Evolutionary conservation across 2,113 vertebrate species (phyloP).

Genomic region (Columba livia): DNA sequence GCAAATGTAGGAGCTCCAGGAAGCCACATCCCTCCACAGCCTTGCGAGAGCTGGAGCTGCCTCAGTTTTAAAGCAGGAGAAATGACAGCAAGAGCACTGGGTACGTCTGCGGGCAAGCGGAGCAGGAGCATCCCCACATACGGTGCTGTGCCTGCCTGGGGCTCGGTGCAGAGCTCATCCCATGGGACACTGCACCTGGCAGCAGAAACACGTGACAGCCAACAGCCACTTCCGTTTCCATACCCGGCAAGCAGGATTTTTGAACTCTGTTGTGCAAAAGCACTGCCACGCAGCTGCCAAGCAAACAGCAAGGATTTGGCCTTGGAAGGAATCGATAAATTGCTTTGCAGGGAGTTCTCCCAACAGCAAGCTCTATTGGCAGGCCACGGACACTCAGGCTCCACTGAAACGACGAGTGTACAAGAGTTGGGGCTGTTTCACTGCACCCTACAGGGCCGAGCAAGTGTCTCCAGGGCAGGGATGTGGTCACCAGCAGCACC

Average conservation of each 20-base stretch:
- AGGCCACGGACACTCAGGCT: rapidly evolving
- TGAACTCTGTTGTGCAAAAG: not conserved
- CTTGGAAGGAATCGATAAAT: not conserved
- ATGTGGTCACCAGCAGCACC: not conserved
- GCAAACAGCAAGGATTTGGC: not conserved
- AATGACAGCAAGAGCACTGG: not conserved
- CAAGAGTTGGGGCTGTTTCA: not conserved
- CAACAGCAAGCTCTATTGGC: rapidly evolving
- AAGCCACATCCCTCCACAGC: not conserved
- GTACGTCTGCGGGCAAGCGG: not conserved
- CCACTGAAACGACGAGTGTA: rapidly evolving
- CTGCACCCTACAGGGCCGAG: not conserved
- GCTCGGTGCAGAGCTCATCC: not conserved
- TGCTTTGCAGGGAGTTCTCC: not conserved
- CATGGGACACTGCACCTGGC: rapidly evolving
- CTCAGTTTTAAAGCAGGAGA: not conserved
- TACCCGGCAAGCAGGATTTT: rapidly evolving
- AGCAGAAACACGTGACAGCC: rapidly evolving
- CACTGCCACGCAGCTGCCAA: rapidly evolving
- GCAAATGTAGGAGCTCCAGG: rapidly evolving
- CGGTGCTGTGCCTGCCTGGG: not conserved
- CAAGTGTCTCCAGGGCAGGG: rapidly evolving
- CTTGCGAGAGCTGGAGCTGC: not conserved
- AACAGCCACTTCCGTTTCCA: rapidly evolving
- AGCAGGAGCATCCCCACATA: rapidly evolving